Conservation (phyloP, 2,113 vertebrate genomes). For the Laticauda laticaudata region DNA sequence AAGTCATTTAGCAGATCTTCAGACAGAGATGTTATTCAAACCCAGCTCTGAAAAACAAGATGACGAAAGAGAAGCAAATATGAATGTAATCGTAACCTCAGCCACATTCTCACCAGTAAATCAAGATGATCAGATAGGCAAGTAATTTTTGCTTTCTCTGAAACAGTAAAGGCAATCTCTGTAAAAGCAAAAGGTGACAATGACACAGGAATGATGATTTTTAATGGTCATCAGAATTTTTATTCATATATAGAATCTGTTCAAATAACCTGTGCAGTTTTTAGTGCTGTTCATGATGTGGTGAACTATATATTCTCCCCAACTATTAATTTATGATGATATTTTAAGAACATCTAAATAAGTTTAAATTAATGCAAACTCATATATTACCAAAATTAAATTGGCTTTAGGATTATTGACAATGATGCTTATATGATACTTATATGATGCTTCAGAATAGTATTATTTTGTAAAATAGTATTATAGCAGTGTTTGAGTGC, state of each 20-base stretch:
- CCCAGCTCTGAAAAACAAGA: constrained; percentile 41
- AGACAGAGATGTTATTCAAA: constrained; percentile 20
- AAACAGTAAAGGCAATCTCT: background rate
- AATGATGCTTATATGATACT: background rate
- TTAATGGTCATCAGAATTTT: background rate
- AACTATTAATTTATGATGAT: background rate
- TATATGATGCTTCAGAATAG: background rate
- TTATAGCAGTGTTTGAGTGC: background rate
- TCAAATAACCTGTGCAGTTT: background rate
- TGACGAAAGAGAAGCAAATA: constrained; percentile 38
- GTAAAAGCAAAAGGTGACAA: background rate
- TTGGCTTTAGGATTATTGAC: background rate
- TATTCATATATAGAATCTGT: background rate
- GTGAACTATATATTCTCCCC: background rate
- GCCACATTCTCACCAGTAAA: constrained; percentile 43
- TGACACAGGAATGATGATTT: background rate
- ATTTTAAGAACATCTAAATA: background rate
- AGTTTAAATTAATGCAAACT: background rate
- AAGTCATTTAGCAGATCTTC: constrained; percentile 32
- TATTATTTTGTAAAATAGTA: background rate
- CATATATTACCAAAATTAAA: background rate
- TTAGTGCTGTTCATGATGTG: background rate
- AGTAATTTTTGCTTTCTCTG: constrained; percentile 10
- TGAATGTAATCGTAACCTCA: constrained; percentile 42
- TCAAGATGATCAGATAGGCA: constrained; percentile 64